Evolutionary conservation across 2,888 invertebrate species (phyloP).

Genomic region (Gisinianus flammeolus): DNA sequence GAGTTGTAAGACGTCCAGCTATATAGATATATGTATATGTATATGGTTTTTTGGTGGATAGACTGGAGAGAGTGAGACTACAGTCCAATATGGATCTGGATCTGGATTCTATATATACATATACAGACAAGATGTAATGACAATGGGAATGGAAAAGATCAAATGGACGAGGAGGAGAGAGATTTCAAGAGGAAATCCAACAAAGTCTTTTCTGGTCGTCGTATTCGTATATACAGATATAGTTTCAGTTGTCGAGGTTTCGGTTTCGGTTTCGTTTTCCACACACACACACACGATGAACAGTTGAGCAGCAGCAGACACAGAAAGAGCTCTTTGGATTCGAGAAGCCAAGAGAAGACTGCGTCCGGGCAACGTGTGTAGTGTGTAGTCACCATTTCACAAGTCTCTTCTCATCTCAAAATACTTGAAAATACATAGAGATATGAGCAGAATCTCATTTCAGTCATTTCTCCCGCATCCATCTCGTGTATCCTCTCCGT

Average conservation of each 20-base stretch:
- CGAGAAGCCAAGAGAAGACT: constrained; percentile 24
- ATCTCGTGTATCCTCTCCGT: no score
- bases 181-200: constrained; percentile 22
- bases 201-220: no score
- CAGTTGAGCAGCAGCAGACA: constrained; percentile 19
- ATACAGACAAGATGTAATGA: neutral
- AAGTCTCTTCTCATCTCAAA: neutral
- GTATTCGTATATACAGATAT: no score
- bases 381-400: neutral
- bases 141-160: neutral
- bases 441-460: no score
- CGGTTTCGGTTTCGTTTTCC: no score
- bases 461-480: no score
- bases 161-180: neutral
- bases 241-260: no score
- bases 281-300: no score
- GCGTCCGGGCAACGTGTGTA: constrained; percentile 30
- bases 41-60: no score
- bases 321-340: constrained; percentile 9
- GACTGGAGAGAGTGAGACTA: neutral
- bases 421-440: no score
- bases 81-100: neutral
- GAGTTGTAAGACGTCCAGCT: no score
- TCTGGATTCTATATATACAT: neutral
- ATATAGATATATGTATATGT: no score